Evolutionary conservation across 1,140 invertebrate species (phyloP).

Genomic region (Reticulitermes speratus): DNA sequence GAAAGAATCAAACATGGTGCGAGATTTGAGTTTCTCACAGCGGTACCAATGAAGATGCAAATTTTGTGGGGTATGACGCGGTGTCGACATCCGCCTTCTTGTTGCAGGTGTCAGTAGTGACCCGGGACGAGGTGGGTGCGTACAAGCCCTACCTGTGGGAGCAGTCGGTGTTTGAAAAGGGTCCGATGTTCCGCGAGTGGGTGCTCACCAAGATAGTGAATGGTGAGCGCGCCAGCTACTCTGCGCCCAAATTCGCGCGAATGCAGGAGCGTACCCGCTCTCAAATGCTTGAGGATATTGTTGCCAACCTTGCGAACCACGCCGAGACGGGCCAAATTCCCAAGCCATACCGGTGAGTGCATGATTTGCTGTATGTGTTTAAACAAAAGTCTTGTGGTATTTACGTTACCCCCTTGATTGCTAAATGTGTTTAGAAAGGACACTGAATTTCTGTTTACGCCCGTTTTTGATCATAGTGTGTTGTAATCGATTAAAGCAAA

Average conservation of each 20-base stretch:
- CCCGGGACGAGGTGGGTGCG: constrained; percentile 93
- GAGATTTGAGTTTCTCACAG: no score
- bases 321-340: constrained; percentile 94
- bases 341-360: constrained; percentile 81
- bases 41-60: no score
- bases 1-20: no score
- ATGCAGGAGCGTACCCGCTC: constrained; percentile 87
- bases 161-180: constrained; percentile 91
- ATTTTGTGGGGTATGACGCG: no score
- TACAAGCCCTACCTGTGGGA: constrained; percentile 96
- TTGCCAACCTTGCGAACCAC: constrained; percentile 90
- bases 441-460: no score
- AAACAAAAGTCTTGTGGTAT: no score
- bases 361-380: neutral
- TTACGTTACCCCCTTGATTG: no score
- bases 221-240: constrained; percentile 94
- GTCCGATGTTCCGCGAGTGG: constrained; percentile 89
- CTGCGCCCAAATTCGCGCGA: constrained; percentile 93
- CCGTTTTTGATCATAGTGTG: no score
- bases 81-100: no score
- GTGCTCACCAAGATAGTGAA: constrained; percentile 96
- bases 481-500: no score
- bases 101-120: constrained; percentile 77
- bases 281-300: constrained; percentile 89
- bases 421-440: no score